Percentiles rank a stretch among this genome's conserved stretches.
Evolutionary conservation across 1,140 invertebrate species (phyloP).

Genomic region (Elymnias hypermnestra): DNA sequence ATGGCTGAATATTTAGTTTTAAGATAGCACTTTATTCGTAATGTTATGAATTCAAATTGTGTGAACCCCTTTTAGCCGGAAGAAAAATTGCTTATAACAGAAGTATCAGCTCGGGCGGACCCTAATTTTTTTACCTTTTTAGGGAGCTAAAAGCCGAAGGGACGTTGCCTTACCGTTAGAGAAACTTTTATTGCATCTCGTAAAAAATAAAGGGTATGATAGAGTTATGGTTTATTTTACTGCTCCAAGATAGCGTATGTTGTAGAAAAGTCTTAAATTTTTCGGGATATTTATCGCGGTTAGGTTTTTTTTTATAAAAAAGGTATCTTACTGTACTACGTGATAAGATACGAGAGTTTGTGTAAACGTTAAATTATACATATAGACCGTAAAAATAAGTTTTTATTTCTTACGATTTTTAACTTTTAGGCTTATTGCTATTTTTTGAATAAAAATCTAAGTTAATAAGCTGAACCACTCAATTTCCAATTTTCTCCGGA

Average conservation of each 20-base stretch:
- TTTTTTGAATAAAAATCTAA: too few species aligned
- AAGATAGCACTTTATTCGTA: background rate
- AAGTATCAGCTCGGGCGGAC: slow-evolving; percentile 12
- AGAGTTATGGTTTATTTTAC: background rate
- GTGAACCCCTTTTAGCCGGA: slow-evolving; percentile 5
- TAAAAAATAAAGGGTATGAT: slow-evolving; percentile 9
- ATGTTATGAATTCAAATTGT: background rate
- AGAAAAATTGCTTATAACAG: slow-evolving; percentile 21
- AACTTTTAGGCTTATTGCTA: too few species aligned
- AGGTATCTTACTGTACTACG: too few species aligned
- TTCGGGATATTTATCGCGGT: too few species aligned
- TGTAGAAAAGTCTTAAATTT: background rate
- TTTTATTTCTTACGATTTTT: too few species aligned
- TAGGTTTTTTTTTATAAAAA: too few species aligned
- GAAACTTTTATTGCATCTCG: slow-evolving; percentile 14
- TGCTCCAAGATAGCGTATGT: background rate
- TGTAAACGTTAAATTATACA: too few species aligned
- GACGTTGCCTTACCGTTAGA: slow-evolving; percentile 10
- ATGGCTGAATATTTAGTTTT: background rate
- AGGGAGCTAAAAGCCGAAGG: slow-evolving; percentile 13
- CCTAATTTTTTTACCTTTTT: slow-evolving; percentile 23
- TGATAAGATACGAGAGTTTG: too few species aligned
- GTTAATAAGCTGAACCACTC: too few species aligned
- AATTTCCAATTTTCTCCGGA: too few species aligned
- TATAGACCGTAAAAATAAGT: too few species aligned